Percentiles rank a stretch among this genome's conserved stretches.
Conservation (phyloP, 2,888 invertebrate species). For the Coremacera marginata region DNA sequence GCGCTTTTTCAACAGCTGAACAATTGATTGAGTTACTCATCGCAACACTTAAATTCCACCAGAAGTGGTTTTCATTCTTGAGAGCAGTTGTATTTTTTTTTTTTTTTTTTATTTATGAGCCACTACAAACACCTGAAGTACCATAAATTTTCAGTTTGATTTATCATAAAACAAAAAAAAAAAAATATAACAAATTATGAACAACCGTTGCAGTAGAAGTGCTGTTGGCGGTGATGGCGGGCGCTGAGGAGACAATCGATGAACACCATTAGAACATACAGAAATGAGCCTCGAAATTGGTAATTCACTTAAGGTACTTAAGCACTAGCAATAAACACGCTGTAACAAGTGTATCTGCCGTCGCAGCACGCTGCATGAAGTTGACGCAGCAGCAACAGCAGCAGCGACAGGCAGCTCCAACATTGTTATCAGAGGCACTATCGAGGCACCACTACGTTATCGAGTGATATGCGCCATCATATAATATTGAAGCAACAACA, state of each 20-base stretch:
- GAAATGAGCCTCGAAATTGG: constrained; percentile 22
- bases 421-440: background rate
- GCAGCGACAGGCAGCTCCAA: background rate
- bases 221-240: background rate
- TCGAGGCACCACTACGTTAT: constrained; percentile 10
- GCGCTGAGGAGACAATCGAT: constrained; percentile 8
- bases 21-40: constrained; percentile 15
- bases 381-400: too few relatives aligned
- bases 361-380: too few relatives aligned
- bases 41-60: background rate
- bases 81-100: background rate
- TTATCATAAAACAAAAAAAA: constrained; percentile 22
- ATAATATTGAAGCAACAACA: background rate
- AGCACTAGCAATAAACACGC: constrained; percentile 31
- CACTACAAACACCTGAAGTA: constrained; percentile 23
- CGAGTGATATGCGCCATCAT: constrained; percentile 24
- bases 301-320: constrained; percentile 29
- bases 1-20: background rate
- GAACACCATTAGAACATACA: constrained; percentile 14
- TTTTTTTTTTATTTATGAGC: constrained; percentile 1
- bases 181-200: too few relatives aligned
- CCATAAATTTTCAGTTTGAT: constrained; percentile 34
- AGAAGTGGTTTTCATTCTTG: constrained; percentile 3
- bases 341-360: constrained; percentile 31
- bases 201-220: background rate